Conservation (phyloP, 2,113 vertebrate species). For the Stomatorhinus ivindoensis region DNA sequence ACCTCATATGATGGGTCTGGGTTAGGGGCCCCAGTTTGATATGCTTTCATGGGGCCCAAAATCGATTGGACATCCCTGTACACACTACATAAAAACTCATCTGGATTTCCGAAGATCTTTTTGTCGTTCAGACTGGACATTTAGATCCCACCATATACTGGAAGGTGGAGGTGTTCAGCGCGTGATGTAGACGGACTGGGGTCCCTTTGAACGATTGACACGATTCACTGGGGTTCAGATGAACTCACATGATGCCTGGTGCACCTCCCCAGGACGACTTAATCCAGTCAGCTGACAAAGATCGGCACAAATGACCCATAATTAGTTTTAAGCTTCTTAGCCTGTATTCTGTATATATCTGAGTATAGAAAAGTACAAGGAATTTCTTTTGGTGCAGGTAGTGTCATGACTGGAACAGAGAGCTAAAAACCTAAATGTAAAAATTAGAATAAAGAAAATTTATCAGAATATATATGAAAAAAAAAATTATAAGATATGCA, state of each 20-base stretch:
- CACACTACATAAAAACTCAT: not conserved
- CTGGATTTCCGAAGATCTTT: not conserved
- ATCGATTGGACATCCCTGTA: not conserved
- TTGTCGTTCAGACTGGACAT: no score
- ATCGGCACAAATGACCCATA: constrained; percentile 47
- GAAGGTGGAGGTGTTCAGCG: not conserved
- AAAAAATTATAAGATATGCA: no score
- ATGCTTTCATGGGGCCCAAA: not conserved
- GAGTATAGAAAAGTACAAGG: not conserved
- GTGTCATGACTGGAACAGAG: not conserved
- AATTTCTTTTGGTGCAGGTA: no score
- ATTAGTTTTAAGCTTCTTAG: not conserved
- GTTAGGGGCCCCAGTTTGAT: not conserved
- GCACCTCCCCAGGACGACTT: constrained; percentile 29
- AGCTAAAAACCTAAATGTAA: not conserved
- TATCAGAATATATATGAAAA: no score
- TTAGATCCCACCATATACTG: not conserved
- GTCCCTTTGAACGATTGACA: not conserved
- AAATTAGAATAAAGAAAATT: not conserved
- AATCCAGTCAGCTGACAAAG: constrained; percentile 60
- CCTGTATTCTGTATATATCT: not conserved
- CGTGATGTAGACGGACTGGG: not conserved
- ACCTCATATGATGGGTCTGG: not conserved
- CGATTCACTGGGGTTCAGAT: constrained; percentile 49
- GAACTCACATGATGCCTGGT: constrained; percentile 56